Evolutionary conservation across 2,113 vertebrate species (phyloP).

Genomic region (Ginglymostoma cirratum): DNA sequence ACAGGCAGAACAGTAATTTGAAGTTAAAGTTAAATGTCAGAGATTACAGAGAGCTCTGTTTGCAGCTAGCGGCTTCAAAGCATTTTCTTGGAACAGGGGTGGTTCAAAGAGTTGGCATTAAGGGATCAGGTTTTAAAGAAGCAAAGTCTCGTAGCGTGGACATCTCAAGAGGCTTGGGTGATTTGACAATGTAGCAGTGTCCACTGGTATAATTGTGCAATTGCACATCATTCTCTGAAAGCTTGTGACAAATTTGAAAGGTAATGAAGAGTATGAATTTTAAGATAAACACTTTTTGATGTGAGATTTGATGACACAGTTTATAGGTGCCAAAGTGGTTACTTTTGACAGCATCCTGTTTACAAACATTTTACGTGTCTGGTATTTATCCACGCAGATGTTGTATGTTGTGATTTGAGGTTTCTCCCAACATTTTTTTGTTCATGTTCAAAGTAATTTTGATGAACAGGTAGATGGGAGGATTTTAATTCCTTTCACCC

Average conservation of each 20-base stretch:
- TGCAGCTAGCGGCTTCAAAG: conserved; percentile 6
- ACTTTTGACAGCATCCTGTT: not conserved
- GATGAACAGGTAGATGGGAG: not conserved
- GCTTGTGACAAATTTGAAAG: conserved; percentile 12
- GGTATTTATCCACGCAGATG: not conserved
- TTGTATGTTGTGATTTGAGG: not conserved
- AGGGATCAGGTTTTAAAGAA: conserved; percentile 24
- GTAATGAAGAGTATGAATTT: not conserved
- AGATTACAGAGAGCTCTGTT: conserved; percentile 11
- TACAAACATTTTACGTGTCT: not conserved
- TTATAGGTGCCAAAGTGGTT: not conserved
- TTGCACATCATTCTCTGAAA: not conserved
- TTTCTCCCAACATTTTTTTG: not conserved
- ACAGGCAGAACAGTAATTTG: conserved; percentile 3
- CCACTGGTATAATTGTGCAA: not conserved
- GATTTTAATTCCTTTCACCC: not conserved
- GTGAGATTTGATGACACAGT: not conserved
- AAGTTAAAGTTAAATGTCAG: conserved; percentile 30
- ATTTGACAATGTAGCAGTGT: conserved; percentile 25
- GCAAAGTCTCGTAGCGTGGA: not conserved
- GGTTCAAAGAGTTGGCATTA: not conserved
- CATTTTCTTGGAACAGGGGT: conserved; percentile 12
- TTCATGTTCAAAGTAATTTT: not conserved
- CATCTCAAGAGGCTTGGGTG: not conserved
- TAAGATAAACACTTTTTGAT: not conserved